Evolutionary conservation across 1,140 invertebrate genomes (phyloP).

Genomic region (Scaptodrosophila lebanonensis): DNA sequence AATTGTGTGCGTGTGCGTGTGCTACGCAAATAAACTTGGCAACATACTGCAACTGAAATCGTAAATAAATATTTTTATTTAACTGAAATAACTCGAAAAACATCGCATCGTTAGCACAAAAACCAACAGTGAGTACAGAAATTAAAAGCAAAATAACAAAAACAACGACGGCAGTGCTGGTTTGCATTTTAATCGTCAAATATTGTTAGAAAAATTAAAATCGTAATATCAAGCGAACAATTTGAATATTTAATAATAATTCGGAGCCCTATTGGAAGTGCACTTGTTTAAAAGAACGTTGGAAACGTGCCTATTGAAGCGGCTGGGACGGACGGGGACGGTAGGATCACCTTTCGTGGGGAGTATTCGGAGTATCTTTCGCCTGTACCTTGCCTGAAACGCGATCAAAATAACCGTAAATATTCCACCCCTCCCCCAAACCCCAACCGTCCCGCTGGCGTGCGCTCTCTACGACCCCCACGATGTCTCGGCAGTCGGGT

Average conservation of each 20-base stretch:
- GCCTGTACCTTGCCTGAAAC: constrained; percentile 48
- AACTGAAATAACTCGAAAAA: constrained; percentile 41
- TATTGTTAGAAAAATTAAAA: neutral
- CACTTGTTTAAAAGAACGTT: no score
- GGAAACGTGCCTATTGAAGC: no score
- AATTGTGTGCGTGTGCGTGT: constrained; percentile 47
- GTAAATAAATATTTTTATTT: constrained; percentile 33
- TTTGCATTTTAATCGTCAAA: no score
- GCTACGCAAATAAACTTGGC: constrained; percentile 20
- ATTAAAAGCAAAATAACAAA: neutral
- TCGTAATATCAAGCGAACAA: no score
- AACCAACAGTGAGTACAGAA: constrained; percentile 1
- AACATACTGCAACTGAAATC: constrained; percentile 11
- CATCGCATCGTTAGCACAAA: no score
- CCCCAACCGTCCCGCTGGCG: constrained; percentile 78
- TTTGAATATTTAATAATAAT: no score
- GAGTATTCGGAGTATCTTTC: constrained; percentile 18
- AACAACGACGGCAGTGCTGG: no score
- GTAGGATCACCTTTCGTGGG: no score
- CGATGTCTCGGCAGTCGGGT: constrained; percentile 78
- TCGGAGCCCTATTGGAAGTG: no score
- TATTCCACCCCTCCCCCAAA: constrained; percentile 77
- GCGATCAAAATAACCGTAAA: constrained; percentile 77
- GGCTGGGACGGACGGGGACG: no score
- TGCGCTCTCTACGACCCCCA: constrained; percentile 78